Base-by-base conservation (phyloP, 2,888 invertebrate genomes). In the Ditula angustiorana region DNA sequence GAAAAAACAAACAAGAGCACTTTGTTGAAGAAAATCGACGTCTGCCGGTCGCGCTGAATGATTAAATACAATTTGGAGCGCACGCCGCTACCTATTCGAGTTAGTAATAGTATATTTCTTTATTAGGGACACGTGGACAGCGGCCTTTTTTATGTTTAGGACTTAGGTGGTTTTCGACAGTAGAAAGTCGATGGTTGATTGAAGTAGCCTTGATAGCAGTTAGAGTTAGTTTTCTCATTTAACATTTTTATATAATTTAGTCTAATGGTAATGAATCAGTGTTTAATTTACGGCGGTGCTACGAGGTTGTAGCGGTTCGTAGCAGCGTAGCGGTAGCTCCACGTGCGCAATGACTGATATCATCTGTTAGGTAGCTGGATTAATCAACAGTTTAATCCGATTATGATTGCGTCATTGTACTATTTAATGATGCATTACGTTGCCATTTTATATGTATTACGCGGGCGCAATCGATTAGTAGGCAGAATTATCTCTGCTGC, bases 1-100 rank as follows among this genome's bases (percentile, higher is more conserved):
- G 90, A 92, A 92, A 92, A 92, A 92, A 91, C 88, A 92, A 92
- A 92, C 90, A 92, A 92, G 92, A 92, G 87, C 90, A 89, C 92
- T 90, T 88, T 92, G 92, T 91, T 92, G 87, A 90, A 91, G 92
- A 90, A 92, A 91, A 92, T 92, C 92, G 90, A 91, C 90, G 92
- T 90, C 92, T 90, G 92, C 90, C 90, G 89, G 89, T 86, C 89
- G 88, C 90, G 88, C 83, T 86, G 87, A 89, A 90, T 91, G 91
- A 92, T 92, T 92, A 92, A 64, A 92, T 91, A 92, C 92, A 92
- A 91, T 92, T 92, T 90, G 87, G 90, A 87, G 79, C 87, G 89
- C 86, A 86, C 86, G 89, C 87, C 81, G 88, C 90, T 90, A 86
- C 90, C 88, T 86, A 84, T 85, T 81, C 82, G 75, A 76, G 81